Base-by-base conservation (phyloP, 2,797 vertebrate genomes). In the Oreochromis mossambicus region DNA sequence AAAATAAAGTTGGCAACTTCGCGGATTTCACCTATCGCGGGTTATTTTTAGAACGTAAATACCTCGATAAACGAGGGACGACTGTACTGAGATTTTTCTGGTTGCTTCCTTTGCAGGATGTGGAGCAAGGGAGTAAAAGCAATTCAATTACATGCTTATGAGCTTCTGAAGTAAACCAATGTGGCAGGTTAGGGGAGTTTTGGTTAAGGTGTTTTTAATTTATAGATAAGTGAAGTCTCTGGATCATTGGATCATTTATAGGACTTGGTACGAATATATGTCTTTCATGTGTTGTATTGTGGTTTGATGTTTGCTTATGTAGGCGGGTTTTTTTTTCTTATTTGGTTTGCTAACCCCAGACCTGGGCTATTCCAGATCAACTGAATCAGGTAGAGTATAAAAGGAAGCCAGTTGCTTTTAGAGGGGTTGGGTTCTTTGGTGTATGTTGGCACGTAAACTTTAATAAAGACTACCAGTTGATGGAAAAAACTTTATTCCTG, bases 311-410 rank as follows among this genome's bases (percentile, higher is more conserved):
- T 29, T 17, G 26, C 54, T 56, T 56, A 29, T 56, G 54, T 29
- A 15, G 24, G 24, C 0, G 26, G 4, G 1, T 7, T 8, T 14
- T 5, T 3, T 8, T 3, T 26, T 55, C 7, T 29, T 14, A 56
- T 56, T 56, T 29, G 24, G 54, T 29, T 56, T 56, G 13, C 24
- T 15, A 56, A 56, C 26, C 55, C 14, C 55, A 56, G 26, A 56
- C 55, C 24, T 56, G 55, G 26, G 26, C 55, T 56, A 56, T 56
- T 26, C 26, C 55, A 56, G 54, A 56, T 56, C 26, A 56, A 4
- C 54, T 56, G 24, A 29, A 56, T 9, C 7, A 56, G 52, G 54
- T 56, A 56, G 54, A 56, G 13, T 15, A 56, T 29, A 56, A 56
- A 19, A 56, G 14, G 13, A 56, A 56, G 54, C 24, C 54, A 56